phyloP scores from a whole-genome alignment of 2,888 invertebrate genomes.

The Apodemia mormo region DNA sequence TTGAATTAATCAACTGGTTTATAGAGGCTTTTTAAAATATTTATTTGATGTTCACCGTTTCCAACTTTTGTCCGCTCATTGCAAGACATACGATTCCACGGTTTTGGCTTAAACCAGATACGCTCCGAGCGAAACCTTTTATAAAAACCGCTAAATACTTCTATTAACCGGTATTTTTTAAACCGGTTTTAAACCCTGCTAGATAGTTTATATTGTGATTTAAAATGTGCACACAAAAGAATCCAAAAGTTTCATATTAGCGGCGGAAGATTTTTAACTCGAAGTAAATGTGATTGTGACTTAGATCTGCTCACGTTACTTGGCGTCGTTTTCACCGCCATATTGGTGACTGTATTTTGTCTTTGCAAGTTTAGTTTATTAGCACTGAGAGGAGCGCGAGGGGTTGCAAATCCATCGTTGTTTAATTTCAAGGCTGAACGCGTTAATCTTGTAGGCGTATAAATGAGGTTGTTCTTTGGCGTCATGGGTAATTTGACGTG shows the following conservation, averaged over 20 bases:
- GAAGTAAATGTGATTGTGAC: slow-evolving; percentile 61
- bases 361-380: slow-evolving; percentile 59
- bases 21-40: too few relatives aligned
- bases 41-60: too few relatives aligned
- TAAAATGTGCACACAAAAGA: slow-evolving; percentile 22
- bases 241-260: slow-evolving; percentile 48
- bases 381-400: slow-evolving; percentile 65
- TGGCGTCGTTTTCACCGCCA: slow-evolving; percentile 57
- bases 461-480: slow-evolving; percentile 56
- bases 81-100: too few relatives aligned
- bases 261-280: slow-evolving; percentile 67
- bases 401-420: slow-evolving; percentile 67
- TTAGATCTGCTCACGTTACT: slow-evolving; percentile 63
- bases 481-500: slow-evolving; percentile 49
- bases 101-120: too few relatives aligned
- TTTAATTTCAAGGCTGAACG: slow-evolving; percentile 64
- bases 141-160: too few relatives aligned
- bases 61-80: too few relatives aligned
- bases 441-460: slow-evolving; percentile 65
- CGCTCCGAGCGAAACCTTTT: too few relatives aligned
- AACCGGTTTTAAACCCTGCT: too few relatives aligned
- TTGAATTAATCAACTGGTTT: too few relatives aligned
- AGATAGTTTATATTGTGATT: neutral
- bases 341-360: slow-evolving; percentile 52
- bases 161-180: too few relatives aligned